Evolutionary conservation across 1,140 invertebrate genomes (phyloP).

Genomic region (Trialeurodes vaporariorum): DNA sequence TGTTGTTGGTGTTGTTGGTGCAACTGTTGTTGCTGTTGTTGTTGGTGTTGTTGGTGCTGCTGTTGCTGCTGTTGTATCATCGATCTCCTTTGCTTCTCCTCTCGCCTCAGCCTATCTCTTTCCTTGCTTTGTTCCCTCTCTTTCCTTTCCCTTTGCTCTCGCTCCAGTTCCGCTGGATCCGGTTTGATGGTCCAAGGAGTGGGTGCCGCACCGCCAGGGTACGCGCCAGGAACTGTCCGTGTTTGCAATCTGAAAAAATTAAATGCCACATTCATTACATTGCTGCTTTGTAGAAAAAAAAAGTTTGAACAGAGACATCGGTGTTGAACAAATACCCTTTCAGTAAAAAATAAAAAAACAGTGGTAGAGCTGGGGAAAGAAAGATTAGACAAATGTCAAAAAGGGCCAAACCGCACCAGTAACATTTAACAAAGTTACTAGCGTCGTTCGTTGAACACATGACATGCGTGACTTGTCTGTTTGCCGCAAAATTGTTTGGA

Average conservation of each 20-base stretch:
- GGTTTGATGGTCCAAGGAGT: constrained; percentile 18
- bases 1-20: constrained; percentile 31
- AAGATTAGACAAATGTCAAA: neutral
- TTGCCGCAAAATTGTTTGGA: too few relatives aligned
- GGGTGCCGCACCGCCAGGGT: constrained; percentile 7
- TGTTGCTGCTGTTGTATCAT: constrained; percentile 36
- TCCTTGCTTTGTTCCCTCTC: constrained; percentile 32
- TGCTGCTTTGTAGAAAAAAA: neutral
- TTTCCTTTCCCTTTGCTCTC: neutral
- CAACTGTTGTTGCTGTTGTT: too few relatives aligned
- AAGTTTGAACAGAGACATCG: neutral
- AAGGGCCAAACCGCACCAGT: neutral
- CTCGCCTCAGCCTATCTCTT: constrained; percentile 37
- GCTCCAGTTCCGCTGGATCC: constrained; percentile 16
- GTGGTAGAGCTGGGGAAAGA: neutral
- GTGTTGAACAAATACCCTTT: neutral
- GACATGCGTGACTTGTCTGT: too few relatives aligned
- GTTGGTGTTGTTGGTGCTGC: constrained; percentile 25
- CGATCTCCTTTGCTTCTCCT: constrained; percentile 37
- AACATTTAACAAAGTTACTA: neutral
- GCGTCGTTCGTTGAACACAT: too few relatives aligned
- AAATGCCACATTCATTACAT: too few relatives aligned
- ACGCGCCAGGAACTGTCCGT: constrained; percentile 7
- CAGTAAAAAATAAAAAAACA: neutral
- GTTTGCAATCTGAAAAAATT: constrained; percentile 9